phyloP scores from a whole-genome alignment of 2,797 vertebrate species.

The Anniella stebbinsi region DNA sequence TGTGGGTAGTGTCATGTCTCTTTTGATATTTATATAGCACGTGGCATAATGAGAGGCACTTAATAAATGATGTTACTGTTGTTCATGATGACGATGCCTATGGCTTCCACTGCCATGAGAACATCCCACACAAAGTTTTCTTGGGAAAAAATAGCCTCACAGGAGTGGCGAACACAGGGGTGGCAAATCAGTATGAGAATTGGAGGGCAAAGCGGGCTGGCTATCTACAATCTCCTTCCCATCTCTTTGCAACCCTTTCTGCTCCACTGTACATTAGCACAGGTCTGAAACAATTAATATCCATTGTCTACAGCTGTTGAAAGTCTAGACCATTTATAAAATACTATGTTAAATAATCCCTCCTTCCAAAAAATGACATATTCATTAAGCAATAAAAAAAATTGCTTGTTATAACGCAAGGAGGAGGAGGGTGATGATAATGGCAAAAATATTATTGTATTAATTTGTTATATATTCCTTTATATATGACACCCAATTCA shows the following conservation, averaged over 20 bases:
- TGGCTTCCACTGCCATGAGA: background rate
- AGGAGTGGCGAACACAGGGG: too few relatives aligned
- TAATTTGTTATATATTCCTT: background rate
- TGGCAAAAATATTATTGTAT: background rate
- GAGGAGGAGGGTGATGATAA: background rate
- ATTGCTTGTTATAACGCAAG: background rate
- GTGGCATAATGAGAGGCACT: background rate
- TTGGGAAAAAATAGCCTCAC: background rate
- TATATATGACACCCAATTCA: background rate
- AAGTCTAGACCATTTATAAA: background rate
- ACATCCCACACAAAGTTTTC: background rate
- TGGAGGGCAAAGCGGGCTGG: background rate
- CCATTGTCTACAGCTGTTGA: background rate
- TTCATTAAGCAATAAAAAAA: background rate
- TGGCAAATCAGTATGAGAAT: background rate
- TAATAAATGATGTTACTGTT: background rate
- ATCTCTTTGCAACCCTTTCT: background rate
- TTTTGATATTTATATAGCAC: background rate
- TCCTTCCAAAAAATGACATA: background rate
- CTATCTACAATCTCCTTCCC: background rate
- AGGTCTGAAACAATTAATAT: background rate
- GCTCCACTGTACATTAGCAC: background rate
- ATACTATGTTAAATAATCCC: background rate
- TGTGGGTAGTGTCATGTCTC: background rate
- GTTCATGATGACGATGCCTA: background rate